Percentiles rank a stretch among this genome's conserved stretches.
Evolutionary conservation across 2,113 vertebrate species (phyloP).

Genomic region (Urocitellus parryii): DNA sequence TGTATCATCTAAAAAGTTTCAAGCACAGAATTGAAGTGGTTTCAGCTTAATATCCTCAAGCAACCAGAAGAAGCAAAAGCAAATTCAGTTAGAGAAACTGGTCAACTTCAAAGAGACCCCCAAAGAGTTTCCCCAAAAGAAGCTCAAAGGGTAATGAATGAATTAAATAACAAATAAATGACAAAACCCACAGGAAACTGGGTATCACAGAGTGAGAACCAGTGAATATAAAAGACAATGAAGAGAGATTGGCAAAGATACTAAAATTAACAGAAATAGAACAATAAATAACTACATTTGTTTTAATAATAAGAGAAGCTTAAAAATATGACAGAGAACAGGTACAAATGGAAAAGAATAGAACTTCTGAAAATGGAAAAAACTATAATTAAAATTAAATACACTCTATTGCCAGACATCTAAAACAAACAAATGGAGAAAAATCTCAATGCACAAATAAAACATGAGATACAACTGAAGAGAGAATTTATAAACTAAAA

Average conservation of each 20-base stretch:
- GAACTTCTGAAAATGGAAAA: background rate
- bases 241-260: background rate
- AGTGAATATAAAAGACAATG: background rate
- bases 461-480: background rate
- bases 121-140: background rate
- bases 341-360: background rate
- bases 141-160: background rate
- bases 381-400: background rate
- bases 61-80: background rate
- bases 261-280: background rate
- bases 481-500: background rate
- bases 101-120: background rate
- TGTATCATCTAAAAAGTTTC: background rate
- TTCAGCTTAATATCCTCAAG: background rate
- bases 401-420: no score
- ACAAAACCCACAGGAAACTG: background rate
- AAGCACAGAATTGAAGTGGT: background rate
- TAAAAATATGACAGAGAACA: background rate
- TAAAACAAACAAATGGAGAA: background rate
- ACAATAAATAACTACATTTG: background rate
- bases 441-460: conserved; percentile 11
- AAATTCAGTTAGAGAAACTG: background rate
- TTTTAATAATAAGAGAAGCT: background rate
- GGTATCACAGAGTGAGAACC: background rate
- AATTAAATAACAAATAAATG: background rate